phyloP scores from a whole-genome alignment of 35 echinoderm and acorn worm species.

The Apostichopus californicus region DNA sequence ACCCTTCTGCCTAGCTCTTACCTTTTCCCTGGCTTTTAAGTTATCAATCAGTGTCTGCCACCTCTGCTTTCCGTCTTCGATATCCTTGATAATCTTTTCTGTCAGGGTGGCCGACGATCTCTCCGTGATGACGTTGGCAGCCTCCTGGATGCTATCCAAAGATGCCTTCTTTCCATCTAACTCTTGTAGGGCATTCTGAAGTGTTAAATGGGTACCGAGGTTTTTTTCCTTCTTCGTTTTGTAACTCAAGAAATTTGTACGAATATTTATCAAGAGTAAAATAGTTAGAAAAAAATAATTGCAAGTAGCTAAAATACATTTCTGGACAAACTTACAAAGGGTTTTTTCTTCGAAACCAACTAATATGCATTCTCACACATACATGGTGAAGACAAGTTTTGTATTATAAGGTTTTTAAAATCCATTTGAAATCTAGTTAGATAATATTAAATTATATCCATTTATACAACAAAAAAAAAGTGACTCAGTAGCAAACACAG shows the following conservation, averaged over 20 bases:
- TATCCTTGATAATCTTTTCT: constrained; percentile 57
- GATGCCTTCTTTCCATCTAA: constrained; percentile 61
- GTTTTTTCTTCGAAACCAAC: too few species aligned
- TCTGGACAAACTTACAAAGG: neutral
- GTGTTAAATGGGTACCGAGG: neutral
- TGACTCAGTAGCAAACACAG: too few species aligned
- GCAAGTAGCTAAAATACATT: neutral
- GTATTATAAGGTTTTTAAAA: too few species aligned
- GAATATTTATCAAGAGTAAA: neutral
- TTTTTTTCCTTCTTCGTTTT: neutral
- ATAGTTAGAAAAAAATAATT: neutral
- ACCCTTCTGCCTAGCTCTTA: neutral
- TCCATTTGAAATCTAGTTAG: too few species aligned
- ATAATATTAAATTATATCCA: too few species aligned
- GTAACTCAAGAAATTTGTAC: neutral
- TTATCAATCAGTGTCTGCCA: constrained; percentile 66
- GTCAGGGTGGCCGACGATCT: constrained; percentile 44
- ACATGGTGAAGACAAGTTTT: too few species aligned
- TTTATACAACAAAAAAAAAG: too few species aligned
- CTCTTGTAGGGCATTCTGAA: constrained; percentile 72
- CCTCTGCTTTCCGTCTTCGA: constrained; percentile 49
- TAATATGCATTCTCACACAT: too few species aligned
- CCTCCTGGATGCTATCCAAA: constrained; percentile 50
- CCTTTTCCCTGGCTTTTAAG: constrained; percentile 70
- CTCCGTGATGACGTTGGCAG: constrained; percentile 40